These are phyloP conservation scores for Macrochelys suwanniensis DNA, from an alignment of 2,797 vertebrate genomes.

Conservation along the genomic window DNA sequence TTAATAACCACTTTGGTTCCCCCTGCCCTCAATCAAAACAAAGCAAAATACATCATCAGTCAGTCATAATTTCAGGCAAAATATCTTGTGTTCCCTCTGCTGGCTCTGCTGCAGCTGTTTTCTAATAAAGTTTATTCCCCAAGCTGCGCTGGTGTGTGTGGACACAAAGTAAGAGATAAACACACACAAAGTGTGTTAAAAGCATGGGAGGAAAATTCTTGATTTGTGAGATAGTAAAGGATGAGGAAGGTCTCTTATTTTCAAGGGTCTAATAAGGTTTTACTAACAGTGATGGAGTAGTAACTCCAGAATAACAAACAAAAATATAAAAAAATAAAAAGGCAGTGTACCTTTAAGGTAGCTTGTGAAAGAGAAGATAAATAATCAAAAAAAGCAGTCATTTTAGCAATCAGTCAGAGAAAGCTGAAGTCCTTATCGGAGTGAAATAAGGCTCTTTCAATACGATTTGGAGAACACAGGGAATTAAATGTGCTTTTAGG, in stretches of 20 bases:
- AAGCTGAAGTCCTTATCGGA: constrained; percentile 33
- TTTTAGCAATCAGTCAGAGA: constrained; percentile 43
- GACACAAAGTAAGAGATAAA: not conserved
- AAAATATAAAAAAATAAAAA: constrained; percentile 7
- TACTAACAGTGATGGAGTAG: constrained; percentile 49
- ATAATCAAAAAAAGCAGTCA: constrained; percentile 22
- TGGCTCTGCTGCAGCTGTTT: not conserved
- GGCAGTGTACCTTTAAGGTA: constrained; percentile 42
- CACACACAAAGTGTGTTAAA: constrained; percentile 26
- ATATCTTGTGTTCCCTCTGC: constrained; percentile 64
- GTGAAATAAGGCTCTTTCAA: constrained; percentile 11
- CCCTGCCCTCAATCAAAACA: not conserved
- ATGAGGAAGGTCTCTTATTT: constrained; percentile 46
- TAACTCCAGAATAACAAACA: constrained; percentile 47
- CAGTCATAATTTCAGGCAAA: constrained; percentile 18
- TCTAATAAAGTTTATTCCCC: not conserved
- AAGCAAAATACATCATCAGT: not conserved
- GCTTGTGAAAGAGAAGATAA: constrained; percentile 17
- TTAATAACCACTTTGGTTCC: not conserved
- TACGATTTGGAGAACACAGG: constrained; percentile 41
- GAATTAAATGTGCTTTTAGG: constrained; percentile 69
- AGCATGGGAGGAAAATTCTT: constrained; percentile 38
- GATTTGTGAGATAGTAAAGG: constrained; percentile 18
- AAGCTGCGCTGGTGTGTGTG: not conserved
- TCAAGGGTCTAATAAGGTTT: not conserved